Evolutionary conservation across 2,888 invertebrate genomes (phyloP).

Genomic region (Augochlorella aurata): DNA sequence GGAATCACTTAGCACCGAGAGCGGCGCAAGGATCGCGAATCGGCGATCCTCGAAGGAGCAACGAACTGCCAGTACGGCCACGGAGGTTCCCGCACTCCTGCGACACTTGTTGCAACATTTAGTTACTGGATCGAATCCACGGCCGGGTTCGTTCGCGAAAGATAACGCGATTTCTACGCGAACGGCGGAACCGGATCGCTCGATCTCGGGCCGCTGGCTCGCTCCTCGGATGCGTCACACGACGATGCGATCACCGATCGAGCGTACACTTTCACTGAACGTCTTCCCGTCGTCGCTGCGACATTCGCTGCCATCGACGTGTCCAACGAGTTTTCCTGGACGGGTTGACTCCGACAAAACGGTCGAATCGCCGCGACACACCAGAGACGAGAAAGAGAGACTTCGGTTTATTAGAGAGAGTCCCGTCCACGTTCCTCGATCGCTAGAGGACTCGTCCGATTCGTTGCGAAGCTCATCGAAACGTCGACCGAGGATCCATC

Average conservation of each 20-base stretch:
- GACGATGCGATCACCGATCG: constrained; percentile 49
- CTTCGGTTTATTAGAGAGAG: not conserved
- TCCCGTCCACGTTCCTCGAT: not conserved
- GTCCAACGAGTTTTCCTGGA: not conserved
- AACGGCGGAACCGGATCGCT: not conserved
- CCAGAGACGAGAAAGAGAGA: not conserved
- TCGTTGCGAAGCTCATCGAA: not conserved
- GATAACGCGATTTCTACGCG: not conserved
- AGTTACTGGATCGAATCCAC: not conserved
- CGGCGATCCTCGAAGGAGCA: not conserved
- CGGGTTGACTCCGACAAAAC: not conserved
- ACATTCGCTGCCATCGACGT: constrained; percentile 2
- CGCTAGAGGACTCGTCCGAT: not conserved
- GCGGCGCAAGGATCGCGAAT: not conserved
- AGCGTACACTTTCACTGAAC: constrained; percentile 57
- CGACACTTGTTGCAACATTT: constrained; percentile 49
- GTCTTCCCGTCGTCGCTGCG: not conserved
- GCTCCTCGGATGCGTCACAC: constrained; percentile 56
- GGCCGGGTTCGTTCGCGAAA: not conserved
- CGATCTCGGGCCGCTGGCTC: not conserved
- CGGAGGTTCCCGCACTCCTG: not conserved
- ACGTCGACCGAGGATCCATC: not conserved
- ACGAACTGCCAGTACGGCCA: too few species aligned
- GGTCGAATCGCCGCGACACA: not conserved
- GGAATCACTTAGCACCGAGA: not conserved